phyloP scores from a whole-genome alignment of 30 jellyfish, hydroid and myxozoan genomes.

The Nemopilema nomurai region DNA sequence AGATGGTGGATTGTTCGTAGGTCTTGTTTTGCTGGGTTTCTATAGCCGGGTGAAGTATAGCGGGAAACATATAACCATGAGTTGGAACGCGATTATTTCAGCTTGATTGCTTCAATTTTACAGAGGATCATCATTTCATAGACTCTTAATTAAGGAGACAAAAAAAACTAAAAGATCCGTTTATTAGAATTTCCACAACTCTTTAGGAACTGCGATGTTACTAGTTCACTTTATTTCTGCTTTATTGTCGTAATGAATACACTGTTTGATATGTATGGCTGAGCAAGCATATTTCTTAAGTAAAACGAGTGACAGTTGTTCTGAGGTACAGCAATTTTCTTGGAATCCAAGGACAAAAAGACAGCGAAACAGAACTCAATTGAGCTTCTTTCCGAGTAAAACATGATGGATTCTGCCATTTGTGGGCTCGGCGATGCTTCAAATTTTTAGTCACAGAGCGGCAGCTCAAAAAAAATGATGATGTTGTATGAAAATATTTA shows the following conservation, averaged over 20 bases:
- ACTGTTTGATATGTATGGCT: background rate
- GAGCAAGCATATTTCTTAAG: background rate
- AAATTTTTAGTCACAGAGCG: no score
- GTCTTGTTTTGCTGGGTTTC: background rate
- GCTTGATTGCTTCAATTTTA: conserved; percentile 49
- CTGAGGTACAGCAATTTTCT: background rate
- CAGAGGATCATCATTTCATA: conserved; percentile 17
- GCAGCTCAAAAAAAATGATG: no score
- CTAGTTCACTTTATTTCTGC: conserved; percentile 18
- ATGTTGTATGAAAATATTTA: background rate
- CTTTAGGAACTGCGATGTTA: conserved; percentile 8
- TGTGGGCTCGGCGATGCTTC: no score
- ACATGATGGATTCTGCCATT: no score
- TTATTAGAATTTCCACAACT: conserved; percentile 43
- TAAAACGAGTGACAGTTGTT: background rate
- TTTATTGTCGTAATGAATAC: background rate
- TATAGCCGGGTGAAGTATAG: background rate
- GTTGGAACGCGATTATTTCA: conserved; percentile 36
- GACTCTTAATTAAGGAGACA: conserved; percentile 29
- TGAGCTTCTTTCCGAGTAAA: no score
- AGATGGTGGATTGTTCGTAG: background rate
- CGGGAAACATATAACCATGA: background rate
- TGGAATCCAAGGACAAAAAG: background rate
- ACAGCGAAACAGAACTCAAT: no score
- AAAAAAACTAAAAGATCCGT: conserved; percentile 47